phyloP scores from a whole-genome alignment of 1,140 invertebrate species.

The Drosophila santomea region DNA sequence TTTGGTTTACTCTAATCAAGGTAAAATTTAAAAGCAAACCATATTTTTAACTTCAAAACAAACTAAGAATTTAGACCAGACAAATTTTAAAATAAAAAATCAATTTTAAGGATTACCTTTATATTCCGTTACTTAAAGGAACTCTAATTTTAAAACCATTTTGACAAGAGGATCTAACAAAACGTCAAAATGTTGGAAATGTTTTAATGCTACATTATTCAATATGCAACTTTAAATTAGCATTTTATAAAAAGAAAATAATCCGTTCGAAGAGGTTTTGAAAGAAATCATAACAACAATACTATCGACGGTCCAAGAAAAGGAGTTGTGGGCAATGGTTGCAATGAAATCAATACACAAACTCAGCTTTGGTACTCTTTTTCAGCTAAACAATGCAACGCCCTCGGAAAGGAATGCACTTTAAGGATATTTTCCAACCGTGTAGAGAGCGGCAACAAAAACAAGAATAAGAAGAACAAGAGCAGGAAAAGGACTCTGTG shows the following conservation, averaged over 20 bases:
- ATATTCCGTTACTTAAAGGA: too few relatives aligned
- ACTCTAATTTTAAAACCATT: too few relatives aligned
- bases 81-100: too few relatives aligned
- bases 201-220: too few relatives aligned
- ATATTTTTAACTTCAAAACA: too few relatives aligned
- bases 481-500: conserved; percentile 22
- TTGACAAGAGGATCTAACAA: too few relatives aligned
- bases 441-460: conserved; percentile 49
- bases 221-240: background rate
- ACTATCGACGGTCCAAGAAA: background rate
- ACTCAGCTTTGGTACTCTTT: conserved; percentile 9
- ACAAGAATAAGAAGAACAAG: conserved; percentile 24
- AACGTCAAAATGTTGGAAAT: too few relatives aligned
- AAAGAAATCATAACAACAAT: background rate
- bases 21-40: too few relatives aligned
- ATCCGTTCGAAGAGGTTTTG: background rate
- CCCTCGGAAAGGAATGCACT: conserved; percentile 45
- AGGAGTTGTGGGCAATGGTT: background rate
- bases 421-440: conserved; percentile 62
- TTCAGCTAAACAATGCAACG: conserved; percentile 35
- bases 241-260: background rate
- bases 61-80: too few relatives aligned
- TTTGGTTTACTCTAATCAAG: too few relatives aligned
- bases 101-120: too few relatives aligned
- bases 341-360: conserved; percentile 10